Percentiles rank a stretch among this genome's conserved stretches.
phyloP scores from a whole-genome alignment of 2,113 vertebrate genomes.

The Marmota monax region DNA sequence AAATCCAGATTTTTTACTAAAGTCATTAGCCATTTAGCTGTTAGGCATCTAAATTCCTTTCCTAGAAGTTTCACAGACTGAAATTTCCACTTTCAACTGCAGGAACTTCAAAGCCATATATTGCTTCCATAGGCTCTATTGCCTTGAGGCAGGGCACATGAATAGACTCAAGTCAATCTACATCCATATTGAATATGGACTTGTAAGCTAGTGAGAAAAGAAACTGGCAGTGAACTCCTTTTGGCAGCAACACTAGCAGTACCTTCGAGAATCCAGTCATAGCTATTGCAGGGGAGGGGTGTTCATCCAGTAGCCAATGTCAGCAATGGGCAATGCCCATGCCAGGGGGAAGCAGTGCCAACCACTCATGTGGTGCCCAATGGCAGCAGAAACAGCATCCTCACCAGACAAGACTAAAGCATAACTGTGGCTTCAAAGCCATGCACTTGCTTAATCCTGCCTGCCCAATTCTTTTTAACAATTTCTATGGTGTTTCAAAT shows the following conservation, averaged over 20 bases:
- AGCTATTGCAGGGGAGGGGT: not conserved
- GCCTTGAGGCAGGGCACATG: not conserved
- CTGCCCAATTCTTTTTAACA: not conserved
- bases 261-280: not conserved
- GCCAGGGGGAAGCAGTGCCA: not conserved
- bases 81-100: not conserved
- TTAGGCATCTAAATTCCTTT: not conserved
- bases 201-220: not conserved
- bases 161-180: not conserved
- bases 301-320: not conserved
- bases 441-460: not conserved
- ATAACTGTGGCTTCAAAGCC: conserved; percentile 2
- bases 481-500: not conserved
- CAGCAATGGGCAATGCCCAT: not conserved
- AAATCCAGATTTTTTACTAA: not conserved
- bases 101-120: not conserved
- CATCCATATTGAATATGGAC: not conserved
- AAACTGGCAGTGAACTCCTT: not conserved
- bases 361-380: not conserved
- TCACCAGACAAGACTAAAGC: not conserved
- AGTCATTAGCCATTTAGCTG: not conserved
- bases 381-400: not conserved
- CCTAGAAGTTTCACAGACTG: not conserved
- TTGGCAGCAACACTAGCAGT: not conserved
- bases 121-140: not conserved